These are phyloP conservation scores for Luidia sarsii DNA, from an alignment of 53 echinoderm and acorn worm species.

Conservation along the genomic window DNA sequence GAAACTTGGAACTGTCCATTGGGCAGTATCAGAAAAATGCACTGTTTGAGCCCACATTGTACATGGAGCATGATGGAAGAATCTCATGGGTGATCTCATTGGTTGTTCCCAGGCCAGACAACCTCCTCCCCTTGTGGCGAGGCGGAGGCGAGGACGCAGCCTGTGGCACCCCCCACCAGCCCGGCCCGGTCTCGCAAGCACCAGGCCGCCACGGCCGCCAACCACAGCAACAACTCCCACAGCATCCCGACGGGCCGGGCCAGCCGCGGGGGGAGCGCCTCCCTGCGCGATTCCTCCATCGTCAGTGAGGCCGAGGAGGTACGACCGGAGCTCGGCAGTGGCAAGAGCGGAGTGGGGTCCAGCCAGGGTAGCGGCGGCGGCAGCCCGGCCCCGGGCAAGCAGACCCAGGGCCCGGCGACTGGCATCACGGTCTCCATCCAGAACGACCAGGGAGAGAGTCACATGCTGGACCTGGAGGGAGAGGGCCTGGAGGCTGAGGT, in stretches of 20 bases:
- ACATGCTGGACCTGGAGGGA: slow-evolving; percentile 67
- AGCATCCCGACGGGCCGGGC: slow-evolving; percentile 19
- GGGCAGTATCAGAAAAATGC: too few relatives aligned
- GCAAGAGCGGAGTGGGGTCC: not conserved
- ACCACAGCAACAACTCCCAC: slow-evolving; percentile 17
- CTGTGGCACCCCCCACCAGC: slow-evolving; percentile 17
- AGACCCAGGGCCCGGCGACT: not conserved
- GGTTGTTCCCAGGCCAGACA: too few relatives aligned
- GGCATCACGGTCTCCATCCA: slow-evolving; percentile 78
- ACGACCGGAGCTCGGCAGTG: not conserved
- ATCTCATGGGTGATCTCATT: too few relatives aligned
- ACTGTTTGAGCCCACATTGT: too few relatives aligned
- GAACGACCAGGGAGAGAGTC: slow-evolving; percentile 65
- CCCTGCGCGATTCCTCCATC: not conserved
- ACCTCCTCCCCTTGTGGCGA: too few relatives aligned
- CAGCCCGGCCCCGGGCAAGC: not conserved
- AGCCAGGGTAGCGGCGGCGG: slow-evolving; percentile 23
- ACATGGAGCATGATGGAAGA: too few relatives aligned
- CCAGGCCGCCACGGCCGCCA: not conserved
- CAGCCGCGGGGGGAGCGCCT: not conserved
- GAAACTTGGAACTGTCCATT: too few relatives aligned
- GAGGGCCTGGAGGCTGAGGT: slow-evolving; percentile 50
- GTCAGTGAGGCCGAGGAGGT: not conserved
- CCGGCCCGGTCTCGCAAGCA: slow-evolving; percentile 18
- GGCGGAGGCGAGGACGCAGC: too few relatives aligned